Percentiles rank a stretch among this genome's conserved stretches.
Evolutionary conservation across 1,140 invertebrate genomes (phyloP).

Genomic region (Drosophila mayri): DNA sequence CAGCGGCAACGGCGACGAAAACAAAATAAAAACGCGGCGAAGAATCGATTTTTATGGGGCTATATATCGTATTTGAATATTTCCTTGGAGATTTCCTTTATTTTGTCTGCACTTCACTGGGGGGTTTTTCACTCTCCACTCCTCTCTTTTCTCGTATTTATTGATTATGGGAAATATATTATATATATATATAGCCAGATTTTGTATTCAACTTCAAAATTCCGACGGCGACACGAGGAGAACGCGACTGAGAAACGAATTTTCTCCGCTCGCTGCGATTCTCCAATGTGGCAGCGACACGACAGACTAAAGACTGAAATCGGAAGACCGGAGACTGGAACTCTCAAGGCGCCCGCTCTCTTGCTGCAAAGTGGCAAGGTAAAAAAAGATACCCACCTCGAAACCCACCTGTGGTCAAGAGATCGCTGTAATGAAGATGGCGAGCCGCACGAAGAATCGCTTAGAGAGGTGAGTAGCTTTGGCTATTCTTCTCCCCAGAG

Average conservation of each 20-base stretch:
- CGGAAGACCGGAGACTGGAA: constrained; percentile 26
- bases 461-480: constrained; percentile 24
- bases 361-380: not conserved
- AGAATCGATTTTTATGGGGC: constrained; percentile 19
- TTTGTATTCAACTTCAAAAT: constrained; percentile 16
- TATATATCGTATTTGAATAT: constrained; percentile 12
- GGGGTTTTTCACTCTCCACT: constrained; percentile 21
- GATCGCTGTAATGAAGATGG: constrained; percentile 54
- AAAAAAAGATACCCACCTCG: constrained; percentile 19
- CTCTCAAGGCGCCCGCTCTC: constrained; percentile 23
- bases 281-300: constrained; percentile 75
- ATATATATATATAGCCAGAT: constrained; percentile 21
- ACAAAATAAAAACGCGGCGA: constrained; percentile 72
- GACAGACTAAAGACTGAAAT: constrained; percentile 63
- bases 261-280: constrained; percentile 57
- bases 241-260: constrained; percentile 54
- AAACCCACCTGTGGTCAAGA: constrained; percentile 51
- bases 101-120: constrained; percentile 53
- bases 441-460: constrained; percentile 31
- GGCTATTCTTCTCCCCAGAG: constrained; percentile 50
- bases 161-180: constrained; percentile 14
- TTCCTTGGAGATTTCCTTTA: constrained; percentile 7
- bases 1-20: constrained; percentile 45
- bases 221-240: constrained; percentile 61
- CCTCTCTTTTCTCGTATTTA: constrained; percentile 4